phyloP scores from a whole-genome alignment of 2,888 invertebrate species.

The Agrochola litura region DNA sequence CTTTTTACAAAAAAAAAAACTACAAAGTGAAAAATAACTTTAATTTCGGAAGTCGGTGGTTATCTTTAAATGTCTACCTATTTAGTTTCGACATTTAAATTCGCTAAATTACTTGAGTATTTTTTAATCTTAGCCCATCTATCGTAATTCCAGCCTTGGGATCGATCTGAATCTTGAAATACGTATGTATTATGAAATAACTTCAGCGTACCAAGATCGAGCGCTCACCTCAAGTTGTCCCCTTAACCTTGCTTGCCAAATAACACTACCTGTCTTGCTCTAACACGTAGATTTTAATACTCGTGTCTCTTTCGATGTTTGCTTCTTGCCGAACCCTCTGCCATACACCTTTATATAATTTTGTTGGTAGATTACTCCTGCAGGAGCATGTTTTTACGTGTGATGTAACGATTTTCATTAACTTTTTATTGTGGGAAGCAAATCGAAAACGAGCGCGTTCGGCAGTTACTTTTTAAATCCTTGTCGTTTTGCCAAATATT shows the following conservation, averaged over 20 bases:
- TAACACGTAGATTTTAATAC: slow-evolving; percentile 33
- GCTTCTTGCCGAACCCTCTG: slow-evolving; percentile 62
- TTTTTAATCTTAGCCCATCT: background rate
- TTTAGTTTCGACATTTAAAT: slow-evolving; percentile 8
- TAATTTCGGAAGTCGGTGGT: no score
- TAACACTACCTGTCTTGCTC: slow-evolving; percentile 70
- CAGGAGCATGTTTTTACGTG: slow-evolving; percentile 66
- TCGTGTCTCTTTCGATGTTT: slow-evolving; percentile 68
- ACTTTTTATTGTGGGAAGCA: slow-evolving; percentile 53
- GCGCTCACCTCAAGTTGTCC: slow-evolving; percentile 73
- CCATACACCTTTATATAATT: slow-evolving; percentile 68
- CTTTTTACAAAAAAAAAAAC: no score
- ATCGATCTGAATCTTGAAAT: slow-evolving; percentile 36
- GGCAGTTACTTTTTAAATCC: slow-evolving; percentile 46
- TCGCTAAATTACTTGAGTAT: slow-evolving; percentile 9
- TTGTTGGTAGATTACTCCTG: slow-evolving; percentile 68
- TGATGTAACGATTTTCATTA: slow-evolving; percentile 66
- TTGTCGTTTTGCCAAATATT: slow-evolving; percentile 38
- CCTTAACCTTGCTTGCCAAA: slow-evolving; percentile 70
- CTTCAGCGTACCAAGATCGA: slow-evolving; percentile 62
- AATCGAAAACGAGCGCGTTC: slow-evolving; percentile 35
- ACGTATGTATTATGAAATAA: slow-evolving; percentile 62
- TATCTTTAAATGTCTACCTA: background rate
- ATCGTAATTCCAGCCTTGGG: background rate
- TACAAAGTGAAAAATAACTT: no score